phyloP scores from a whole-genome alignment of 2,797 vertebrate species.

The Phylloscopus collybita region DNA sequence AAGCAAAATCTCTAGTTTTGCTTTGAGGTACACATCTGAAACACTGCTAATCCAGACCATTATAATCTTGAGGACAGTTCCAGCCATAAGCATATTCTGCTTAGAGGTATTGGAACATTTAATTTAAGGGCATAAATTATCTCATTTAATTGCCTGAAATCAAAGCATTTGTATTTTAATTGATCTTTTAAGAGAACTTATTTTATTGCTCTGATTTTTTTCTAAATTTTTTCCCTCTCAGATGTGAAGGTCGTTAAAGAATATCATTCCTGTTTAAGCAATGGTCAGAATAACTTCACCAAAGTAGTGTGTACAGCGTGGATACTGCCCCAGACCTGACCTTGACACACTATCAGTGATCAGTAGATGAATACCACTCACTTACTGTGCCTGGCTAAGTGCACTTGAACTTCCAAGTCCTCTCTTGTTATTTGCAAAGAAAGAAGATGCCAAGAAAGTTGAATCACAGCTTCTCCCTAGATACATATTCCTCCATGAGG shows the following conservation, averaged over 20 bases:
- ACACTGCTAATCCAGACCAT: not conserved
- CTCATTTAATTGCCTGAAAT: constrained; percentile 54
- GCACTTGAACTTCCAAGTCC: not conserved
- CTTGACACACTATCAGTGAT: not conserved
- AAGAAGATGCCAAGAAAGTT: not conserved
- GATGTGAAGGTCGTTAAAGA: constrained; percentile 39
- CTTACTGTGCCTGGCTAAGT: not conserved
- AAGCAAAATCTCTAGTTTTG: not conserved
- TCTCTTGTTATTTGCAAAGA: not conserved
- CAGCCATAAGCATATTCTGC: constrained; percentile 2
- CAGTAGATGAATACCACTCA: not conserved
- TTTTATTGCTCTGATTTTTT: constrained; percentile 1
- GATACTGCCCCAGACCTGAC: not conserved
- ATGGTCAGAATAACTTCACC: not conserved
- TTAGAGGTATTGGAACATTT: not conserved
- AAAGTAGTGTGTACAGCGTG: not conserved
- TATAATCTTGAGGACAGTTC: not conserved
- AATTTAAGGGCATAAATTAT: constrained; percentile 50
- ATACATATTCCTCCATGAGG: not conserved
- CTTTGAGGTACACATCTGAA: constrained; percentile 50
- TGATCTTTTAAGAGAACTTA: constrained; percentile 43
- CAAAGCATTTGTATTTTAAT: constrained; percentile 64
- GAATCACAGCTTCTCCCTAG: not conserved
- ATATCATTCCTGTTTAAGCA: not conserved
- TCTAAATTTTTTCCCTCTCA: not conserved